Evolutionary conservation across 1,140 invertebrate species (phyloP), one percentile per base, ranked within the genome.

Genomic region (Agrilus planipennis): DNA sequence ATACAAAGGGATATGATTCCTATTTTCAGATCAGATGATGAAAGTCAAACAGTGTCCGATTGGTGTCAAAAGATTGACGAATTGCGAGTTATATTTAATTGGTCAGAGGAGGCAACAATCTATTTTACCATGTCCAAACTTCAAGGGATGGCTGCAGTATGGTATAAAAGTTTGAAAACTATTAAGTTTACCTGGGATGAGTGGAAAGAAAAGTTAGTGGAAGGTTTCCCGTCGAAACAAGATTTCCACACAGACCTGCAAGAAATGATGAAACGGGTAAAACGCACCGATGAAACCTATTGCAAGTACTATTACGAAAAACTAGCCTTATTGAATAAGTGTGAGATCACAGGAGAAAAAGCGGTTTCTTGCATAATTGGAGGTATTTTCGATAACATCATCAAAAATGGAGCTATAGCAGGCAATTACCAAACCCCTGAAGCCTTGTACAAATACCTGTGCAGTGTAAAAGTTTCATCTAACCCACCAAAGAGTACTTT

Each of bases 31-130:
- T 34, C 34, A 1, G 32, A 34, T 4, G 20, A 34, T 19, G 36
- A 37, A 25, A 29, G 32, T 11, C 15, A 17, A 34, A 9, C 12
- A 43, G 10, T 18, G 30, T 20, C 16, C 10, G 3, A 2, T 9
- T 54, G 55, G 54, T 30, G 49, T 10, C 38, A 30, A 17, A 53
- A 55, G 34, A 44, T 55, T 12, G 53, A 58, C 25, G 50, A 58
- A 44, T 49, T 52, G 28, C 30, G 45, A 0, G 42, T 41, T 1
- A 40, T 50, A 19, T 49, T 39, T 37, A 12, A 22, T 3, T 53
- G 51, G 51, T 27, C 46, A 11, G 49, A 51, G 21, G 31, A 46
- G 16, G 39, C 43, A 6, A 47, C 39, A 2, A 45, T 50, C 27
- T 45, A 48, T 39, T 56, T 47, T 42, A 47, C 49, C 7, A 41